Base-by-base conservation (phyloP, 2,113 vertebrate species). In the Kryptolebias marmoratus region DNA sequence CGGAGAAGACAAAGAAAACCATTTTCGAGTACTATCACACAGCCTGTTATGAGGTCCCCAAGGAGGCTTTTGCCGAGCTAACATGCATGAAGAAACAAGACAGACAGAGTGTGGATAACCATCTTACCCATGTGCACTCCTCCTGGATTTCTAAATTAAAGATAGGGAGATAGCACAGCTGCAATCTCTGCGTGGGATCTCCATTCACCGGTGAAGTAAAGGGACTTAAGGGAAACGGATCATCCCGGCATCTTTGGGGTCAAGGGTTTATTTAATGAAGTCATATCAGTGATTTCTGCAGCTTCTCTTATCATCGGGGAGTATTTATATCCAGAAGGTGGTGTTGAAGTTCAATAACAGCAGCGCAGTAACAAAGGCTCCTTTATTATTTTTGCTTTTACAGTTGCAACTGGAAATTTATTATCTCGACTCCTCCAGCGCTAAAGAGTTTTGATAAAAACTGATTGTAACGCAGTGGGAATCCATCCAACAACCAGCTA, bases 71-170 rank as follows among this genome's bases (percentile, higher is more conserved):
- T 80, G 84, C 66, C 48, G 64, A 80, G 72, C 71, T 36, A 81
- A 90, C 84, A 87, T 86, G 79, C 88, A 83, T 87, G 81, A 84
- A 81, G 84, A 87, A 77, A 89, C 82, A 77, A 83, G 87, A 88
- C 79, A 85, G 81, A 88, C 80, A 84, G 81, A 22, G 69, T 27
- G 63, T 61, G 66, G 90, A 93, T 93, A 90, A 91, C 88, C 89
- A 91, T 93, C 90, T 84, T 65, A 66, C 66, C 71, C 80, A 64
- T 74, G 83, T 68, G 79, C 74, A 72, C 80, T 86, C 79, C 77
- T 82, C 81, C 85, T 87, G 88, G 90, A 81, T 88, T 93, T 90
- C 87, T 91, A 93, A 93, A 94, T 95, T 93, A 94, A 94, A 94
- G 93, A 94, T 93, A 32, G 68, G 57, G 63, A 80, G 93, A 94